These are phyloP conservation scores for Lasioglossum morio DNA, from an alignment of 2,888 invertebrate species.

Conservation along the genomic window DNA sequence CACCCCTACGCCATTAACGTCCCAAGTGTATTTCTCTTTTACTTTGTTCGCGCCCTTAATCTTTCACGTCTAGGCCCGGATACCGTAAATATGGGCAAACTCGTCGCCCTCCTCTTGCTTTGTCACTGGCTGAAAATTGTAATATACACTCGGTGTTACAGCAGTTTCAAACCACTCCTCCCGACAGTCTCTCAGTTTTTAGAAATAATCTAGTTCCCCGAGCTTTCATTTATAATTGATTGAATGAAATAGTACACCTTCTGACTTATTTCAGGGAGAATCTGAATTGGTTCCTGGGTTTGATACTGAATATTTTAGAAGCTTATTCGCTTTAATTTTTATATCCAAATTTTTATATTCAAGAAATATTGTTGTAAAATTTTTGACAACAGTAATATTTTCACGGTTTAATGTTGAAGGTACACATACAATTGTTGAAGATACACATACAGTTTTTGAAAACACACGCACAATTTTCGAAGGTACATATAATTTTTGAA, in stretches of 20 bases:
- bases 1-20: conserved; percentile 26
- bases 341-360: not conserved
- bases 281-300: not conserved
- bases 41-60: conserved; percentile 58
- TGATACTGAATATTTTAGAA: not conserved
- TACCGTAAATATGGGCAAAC: conserved; percentile 53
- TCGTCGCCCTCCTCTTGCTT: not conserved
- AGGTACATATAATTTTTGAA: no score
- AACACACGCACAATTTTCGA: no score
- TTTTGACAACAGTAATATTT: not conserved
- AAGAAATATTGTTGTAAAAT: not conserved
- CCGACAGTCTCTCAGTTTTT: not conserved
- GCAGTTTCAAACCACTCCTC: not conserved
- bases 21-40: conserved; percentile 38
- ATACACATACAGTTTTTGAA: no score
- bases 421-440: no score
- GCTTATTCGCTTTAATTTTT: not conserved
- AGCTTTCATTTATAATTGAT: not conserved
- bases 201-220: not conserved
- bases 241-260: not conserved
- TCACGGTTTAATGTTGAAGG: no score
- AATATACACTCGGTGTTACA: not conserved
- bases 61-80: conserved; percentile 56
- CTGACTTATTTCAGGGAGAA: not conserved
- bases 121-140: conserved; percentile 1